Evolutionary conservation across 2,888 invertebrate species (phyloP), one percentile per base, ranked within the genome.

Genomic region (Trachelus iudaicus): DNA sequence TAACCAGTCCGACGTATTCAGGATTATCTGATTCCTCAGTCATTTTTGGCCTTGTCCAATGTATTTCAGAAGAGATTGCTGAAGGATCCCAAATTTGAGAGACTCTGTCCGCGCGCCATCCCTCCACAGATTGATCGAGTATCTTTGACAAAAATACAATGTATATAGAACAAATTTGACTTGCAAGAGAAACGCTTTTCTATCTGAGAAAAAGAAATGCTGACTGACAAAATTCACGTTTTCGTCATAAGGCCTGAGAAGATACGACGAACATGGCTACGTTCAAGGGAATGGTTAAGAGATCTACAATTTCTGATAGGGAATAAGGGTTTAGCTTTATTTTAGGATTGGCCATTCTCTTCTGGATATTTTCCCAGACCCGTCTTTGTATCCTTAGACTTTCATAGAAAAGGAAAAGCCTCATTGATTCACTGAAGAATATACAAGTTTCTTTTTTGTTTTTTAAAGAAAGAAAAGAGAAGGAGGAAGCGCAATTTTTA

Each of bases 61-160:
- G 90, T 82, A 88, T 87, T 37, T 88, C 88, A 13, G 91, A 89
- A 81, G 92, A 92, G 34, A 92, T 85, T 35, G 88, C 89, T 34
- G 87, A 84, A 11, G 92, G 92, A 83, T 92, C 90, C 92, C 92
- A 91, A 73, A 92, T 83, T 23, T 90, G 83, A 68, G 92, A 91
- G 13, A 83, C 82, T 74, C 89, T 84, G 83, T 91, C 91, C 56
- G 87, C 84, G 23, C 81, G 83, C 4, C 34, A 33, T 11, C 75
- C 75, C 77, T 71, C 79, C n/a, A 76, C 34, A 11, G 84, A 85
- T 0, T 87, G 83, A 80, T 89, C 89, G 77, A 88, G 79, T 80
- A 89, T 78, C 89, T 89, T 56, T 56, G 56, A 23, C 6, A 56
- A 15, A 37, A 56, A 23, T 23, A 56, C 23, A 56, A 56, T 56